Conservation (phyloP, 2,797 vertebrate species). For the Bovichtus variegatus region DNA sequence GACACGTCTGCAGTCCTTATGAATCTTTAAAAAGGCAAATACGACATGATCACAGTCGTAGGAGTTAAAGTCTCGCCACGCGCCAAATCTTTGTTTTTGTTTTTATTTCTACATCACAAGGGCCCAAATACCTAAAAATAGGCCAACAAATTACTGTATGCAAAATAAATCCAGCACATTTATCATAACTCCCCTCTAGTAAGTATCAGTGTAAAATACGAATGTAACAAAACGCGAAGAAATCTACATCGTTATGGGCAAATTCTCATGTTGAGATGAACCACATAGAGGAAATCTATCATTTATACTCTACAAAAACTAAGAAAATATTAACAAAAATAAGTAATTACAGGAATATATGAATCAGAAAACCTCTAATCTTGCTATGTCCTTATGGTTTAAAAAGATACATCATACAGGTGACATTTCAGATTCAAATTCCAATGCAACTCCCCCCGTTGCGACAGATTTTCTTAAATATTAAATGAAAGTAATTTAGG, state of each 20-base stretch:
- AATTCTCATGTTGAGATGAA: background rate
- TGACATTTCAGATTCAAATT: background rate
- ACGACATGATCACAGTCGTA: background rate
- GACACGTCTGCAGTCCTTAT: conserved; percentile 7
- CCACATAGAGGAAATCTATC: too few relatives aligned
- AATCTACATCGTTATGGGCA: background rate
- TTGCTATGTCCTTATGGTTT: background rate
- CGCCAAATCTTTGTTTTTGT: background rate
- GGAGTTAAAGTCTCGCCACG: background rate
- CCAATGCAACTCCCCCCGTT: background rate
- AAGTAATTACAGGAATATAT: too few relatives aligned
- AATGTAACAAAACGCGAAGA: background rate
- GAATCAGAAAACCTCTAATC: background rate
- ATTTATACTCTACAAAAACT: background rate
- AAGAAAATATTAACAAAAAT: background rate
- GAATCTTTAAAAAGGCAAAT: conserved; percentile 16
- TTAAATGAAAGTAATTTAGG: background rate
- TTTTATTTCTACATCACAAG: background rate
- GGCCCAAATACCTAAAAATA: background rate
- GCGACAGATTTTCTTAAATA: background rate
- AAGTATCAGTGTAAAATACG: background rate
- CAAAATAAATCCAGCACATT: background rate
- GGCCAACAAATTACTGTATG: background rate
- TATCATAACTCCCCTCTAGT: background rate
- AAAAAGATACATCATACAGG: background rate